Evolutionary conservation across 2,113 vertebrate species (phyloP), one percentile per base, ranked within the genome.

Genomic region (Lota lota): DNA sequence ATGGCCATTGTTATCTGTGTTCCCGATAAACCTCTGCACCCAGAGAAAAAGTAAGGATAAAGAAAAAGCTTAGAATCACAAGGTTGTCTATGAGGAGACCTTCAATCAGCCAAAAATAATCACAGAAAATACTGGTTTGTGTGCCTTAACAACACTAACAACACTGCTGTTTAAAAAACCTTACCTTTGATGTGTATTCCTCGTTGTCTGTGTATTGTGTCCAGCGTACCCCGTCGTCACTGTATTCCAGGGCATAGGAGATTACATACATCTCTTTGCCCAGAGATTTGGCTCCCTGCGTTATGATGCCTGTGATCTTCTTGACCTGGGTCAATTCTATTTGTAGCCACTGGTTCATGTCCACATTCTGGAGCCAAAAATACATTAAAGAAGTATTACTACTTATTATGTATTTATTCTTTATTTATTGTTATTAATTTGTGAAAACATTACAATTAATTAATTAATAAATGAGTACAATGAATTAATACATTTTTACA

Each of bases 261-360:
- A 82, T 90, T 70, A 98, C 94, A 16, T 91, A 98, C 93, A 94
- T 92, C 82, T 95, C 93, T 19, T 66, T 73, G 16, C 88, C 73
- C 19, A 97, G 0, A 3, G 92, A 90, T 47, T 88, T 95, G 74
- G 91, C 94, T 0, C 97, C 97, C 79, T 99, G 97, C 0, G 94
- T 99, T 58, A 93, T 62, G 24, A 99, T 93, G 0, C 93, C 95
- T 54, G 94, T 97, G 85, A 99, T 94, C 87, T 97, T 99, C 86
- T 93, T 97, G 14, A 91, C 24, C 14, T 90, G 76, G 47, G 92
- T 90, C 54, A 99, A 88, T 72, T 96, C 93, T 36, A 99, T 91
- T 85, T 98, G 94, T 47, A 99, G 90, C 97, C 97, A 99, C 82
- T 96, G 94, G 1, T 92, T 77, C 68, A 90, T 89, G 88, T 97